Evolutionary conservation across 2,797 vertebrate genomes (phyloP).

Genomic region (Bufotes viridis): DNA sequence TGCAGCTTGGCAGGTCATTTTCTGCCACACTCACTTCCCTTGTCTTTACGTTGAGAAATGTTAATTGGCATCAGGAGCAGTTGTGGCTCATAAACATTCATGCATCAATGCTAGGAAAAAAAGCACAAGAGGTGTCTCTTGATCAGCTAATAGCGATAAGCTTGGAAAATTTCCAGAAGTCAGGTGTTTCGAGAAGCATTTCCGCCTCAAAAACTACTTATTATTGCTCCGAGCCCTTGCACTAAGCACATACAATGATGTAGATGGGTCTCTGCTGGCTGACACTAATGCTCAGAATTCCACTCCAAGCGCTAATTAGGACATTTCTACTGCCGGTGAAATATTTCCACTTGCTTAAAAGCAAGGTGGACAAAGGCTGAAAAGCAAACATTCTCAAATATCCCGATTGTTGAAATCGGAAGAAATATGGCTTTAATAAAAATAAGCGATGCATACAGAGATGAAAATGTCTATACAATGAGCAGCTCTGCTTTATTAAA

Average conservation of each 20-base stretch:
- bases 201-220: slow-evolving; percentile 38
- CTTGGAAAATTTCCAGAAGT: slow-evolving; percentile 50
- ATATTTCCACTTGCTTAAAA: slow-evolving; percentile 36
- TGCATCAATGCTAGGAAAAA: slow-evolving; percentile 38
- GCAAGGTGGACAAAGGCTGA: slow-evolving; percentile 34
- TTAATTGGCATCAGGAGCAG: slow-evolving; percentile 57
- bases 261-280: slow-evolving; percentile 30
- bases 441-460: background rate
- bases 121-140: slow-evolving; percentile 29
- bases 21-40: slow-evolving; percentile 55
- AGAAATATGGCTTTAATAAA: background rate
- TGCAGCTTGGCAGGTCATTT: slow-evolving; percentile 59
- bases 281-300: slow-evolving; percentile 39
- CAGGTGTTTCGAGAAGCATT: slow-evolving; percentile 44
- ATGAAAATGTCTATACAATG: background rate
- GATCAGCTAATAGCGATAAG: slow-evolving; percentile 51
- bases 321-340: slow-evolving; percentile 32
- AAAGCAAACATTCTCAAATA: background rate
- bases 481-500: background rate
- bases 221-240: slow-evolving; percentile 27
- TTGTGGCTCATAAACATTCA: slow-evolving; percentile 61
- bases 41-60: slow-evolving; percentile 61
- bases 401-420: background rate
- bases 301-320: slow-evolving; percentile 42
- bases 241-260: slow-evolving; percentile 46